Base-by-base conservation (phyloP, 1,140 invertebrate genomes). In the Kradibia gibbosae region DNA sequence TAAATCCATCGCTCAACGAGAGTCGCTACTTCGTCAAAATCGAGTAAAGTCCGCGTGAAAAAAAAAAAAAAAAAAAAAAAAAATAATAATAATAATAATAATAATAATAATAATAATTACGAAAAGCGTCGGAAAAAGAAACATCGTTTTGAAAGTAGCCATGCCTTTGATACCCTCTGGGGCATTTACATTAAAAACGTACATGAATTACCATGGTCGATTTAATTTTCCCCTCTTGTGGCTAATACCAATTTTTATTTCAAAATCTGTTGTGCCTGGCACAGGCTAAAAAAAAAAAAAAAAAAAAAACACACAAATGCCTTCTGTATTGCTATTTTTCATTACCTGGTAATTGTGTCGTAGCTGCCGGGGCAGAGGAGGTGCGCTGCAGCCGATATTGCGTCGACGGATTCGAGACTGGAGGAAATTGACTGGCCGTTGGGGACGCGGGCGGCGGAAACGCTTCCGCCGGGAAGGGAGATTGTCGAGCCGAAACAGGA, bases 311-410 rank as follows among this genome's bases (percentile, higher is more conserved):
- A 39, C 1, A 28, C 7, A 10, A 48, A 72, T 15, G n/a, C 17
- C 39, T 22, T 36, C 22, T 20, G 15, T 10, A 55, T 67, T 67
- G 22, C 50, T 72, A 1, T 74, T 74, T 55, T 60, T 7, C 53
- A 82, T 89, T 92, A 94, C 94, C 94, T 93, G 94, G 93, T 89
- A 95, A 90, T 88, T 94, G 94, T 83, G 93, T 94, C 55, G 93
- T 94, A 65, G 94, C 92, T 81, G 93, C 93, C 22, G 94, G 94
- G 60, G 93, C 93, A 86, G 93, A 94, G 57, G 93, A 93, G 78
- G 94, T 92, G 70, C 94, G 93, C 86, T 94, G 94, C 81, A 94
- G 87, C 82, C 94, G 91, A 88, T 93, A 91, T 85, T 93, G 93
- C 65, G 87, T 88, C 85, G 93, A 89, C 87, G 92, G 87, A 88